Conservation (phyloP, 2,113 vertebrate species). For the Ramphastos sulfuratus region DNA sequence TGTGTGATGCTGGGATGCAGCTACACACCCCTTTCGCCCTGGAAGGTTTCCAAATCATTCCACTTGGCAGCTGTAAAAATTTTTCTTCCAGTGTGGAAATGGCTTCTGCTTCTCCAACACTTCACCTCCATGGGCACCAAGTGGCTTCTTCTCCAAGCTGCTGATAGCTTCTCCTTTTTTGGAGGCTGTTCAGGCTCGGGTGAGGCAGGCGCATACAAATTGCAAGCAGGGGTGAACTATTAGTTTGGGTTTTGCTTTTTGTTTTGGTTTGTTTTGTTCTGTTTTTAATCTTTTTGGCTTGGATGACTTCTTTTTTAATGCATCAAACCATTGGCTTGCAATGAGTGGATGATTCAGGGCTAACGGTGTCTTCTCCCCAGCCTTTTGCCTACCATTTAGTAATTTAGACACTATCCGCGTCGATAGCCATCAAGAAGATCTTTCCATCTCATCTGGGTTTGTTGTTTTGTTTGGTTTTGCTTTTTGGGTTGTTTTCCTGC, state of each 20-base stretch:
- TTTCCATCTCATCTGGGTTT: not conserved
- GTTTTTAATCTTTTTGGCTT: not conserved
- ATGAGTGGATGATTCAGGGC: not conserved
- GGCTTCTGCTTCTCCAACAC: constrained; percentile 42
- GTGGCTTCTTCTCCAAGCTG: not conserved
- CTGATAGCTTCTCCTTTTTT: not conserved
- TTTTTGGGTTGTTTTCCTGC: not conserved
- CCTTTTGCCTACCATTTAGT: not conserved
- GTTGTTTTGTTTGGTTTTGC: no score
- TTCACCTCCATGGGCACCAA: not conserved
- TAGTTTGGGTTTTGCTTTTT: not conserved
- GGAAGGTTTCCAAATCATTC: constrained; percentile 66
- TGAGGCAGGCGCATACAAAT: not conserved
- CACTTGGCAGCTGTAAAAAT: constrained; percentile 62
- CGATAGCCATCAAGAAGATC: constrained; percentile 26
- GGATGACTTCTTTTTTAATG: not conserved
- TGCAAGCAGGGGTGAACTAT: not conserved
- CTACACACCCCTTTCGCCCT: constrained; percentile 71
- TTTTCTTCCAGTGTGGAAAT: constrained; percentile 71
- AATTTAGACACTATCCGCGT: not conserved
- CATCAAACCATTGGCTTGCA: not conserved
- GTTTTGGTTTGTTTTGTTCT: not conserved
- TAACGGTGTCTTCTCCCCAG: constrained; percentile 1
- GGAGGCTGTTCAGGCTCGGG: not conserved
- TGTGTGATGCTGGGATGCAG: constrained; percentile 56